Evolutionary conservation across 2,113 vertebrate species (phyloP), one percentile per base, ranked within the genome.

Genomic region (Cyanistes caeruleus): DNA sequence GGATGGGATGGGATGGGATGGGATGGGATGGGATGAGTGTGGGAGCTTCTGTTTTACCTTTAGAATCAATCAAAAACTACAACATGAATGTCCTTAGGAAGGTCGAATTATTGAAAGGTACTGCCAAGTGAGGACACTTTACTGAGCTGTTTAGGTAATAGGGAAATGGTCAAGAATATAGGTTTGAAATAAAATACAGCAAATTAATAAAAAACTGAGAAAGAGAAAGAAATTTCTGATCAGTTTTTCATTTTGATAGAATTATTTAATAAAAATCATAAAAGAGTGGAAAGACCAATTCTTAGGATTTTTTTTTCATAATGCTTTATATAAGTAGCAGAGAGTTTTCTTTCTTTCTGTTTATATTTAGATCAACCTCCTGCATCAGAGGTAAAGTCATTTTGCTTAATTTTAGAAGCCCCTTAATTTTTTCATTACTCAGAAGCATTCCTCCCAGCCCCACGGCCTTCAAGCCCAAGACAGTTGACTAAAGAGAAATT

Each of bases 401-500:
- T 96, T 87, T 48, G 83, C 87, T 97, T 98, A 97, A 98, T 97
- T 98, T 98, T 98, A 98, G 97, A 96, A 84, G 11, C 46, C 80
- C 73, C 64, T 94, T 97, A 92, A 96, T 97, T 96, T 97, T 94
- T 97, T 80, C 64, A 24, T 96, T 95, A 92, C 93, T 95, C 56
- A 25, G 87, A 33, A 76, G 35, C 74, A 5, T 89, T 91, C 64
- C 84, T 84, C 87, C 94, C 84, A 79, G 82, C 95, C 70, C 82
- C 88, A 41, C 31, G 64, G 95, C 97, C 97, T 93, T 96, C 94
- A 95, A 96, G 95, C 95, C 96, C 96, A 91, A 97, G 95, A 96
- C 95, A 97, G 92, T 95, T 95, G 91, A 96, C 82, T 88, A 75
- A 85, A 95, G 97, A 93, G 96, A 98, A 98, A 98, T 97, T 98